Evolutionary conservation across 2,797 vertebrate species (phyloP).

Genomic region (Chloroceryle amazona): DNA sequence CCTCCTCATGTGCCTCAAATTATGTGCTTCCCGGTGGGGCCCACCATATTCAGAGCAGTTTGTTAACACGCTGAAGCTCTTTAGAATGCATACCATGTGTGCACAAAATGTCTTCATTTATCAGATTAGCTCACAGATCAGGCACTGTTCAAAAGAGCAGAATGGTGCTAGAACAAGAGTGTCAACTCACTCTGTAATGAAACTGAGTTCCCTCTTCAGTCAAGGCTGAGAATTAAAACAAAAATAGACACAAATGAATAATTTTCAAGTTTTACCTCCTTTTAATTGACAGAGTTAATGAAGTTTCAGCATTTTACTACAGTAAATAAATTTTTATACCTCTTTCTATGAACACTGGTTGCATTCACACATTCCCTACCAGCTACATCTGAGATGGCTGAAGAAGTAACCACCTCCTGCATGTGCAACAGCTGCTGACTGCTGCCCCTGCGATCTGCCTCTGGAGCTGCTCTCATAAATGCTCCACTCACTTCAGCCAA

Average conservation of each 20-base stretch:
- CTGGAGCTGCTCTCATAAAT: not conserved
- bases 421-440: not conserved
- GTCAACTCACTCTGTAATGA: not conserved
- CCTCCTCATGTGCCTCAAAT: not conserved
- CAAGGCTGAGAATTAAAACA: not conserved
- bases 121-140: conserved; percentile 5
- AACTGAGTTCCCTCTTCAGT: not conserved
- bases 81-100: conserved; percentile 12
- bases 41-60: not conserved
- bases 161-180: not conserved
- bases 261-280: not conserved
- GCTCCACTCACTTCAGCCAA: not conserved
- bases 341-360: not conserved
- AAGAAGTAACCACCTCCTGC: not conserved
- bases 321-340: not conserved
- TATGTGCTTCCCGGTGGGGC: not conserved
- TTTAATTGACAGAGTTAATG: not conserved
- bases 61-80: not conserved
- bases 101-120: conserved; percentile 33
- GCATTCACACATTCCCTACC: not conserved
- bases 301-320: not conserved
- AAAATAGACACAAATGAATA: not conserved
- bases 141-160: not conserved
- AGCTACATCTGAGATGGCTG: not conserved
- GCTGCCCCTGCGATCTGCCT: not conserved